Base-by-base conservation (phyloP, 2,113 vertebrate genomes). In the Puma concolor region DNA sequence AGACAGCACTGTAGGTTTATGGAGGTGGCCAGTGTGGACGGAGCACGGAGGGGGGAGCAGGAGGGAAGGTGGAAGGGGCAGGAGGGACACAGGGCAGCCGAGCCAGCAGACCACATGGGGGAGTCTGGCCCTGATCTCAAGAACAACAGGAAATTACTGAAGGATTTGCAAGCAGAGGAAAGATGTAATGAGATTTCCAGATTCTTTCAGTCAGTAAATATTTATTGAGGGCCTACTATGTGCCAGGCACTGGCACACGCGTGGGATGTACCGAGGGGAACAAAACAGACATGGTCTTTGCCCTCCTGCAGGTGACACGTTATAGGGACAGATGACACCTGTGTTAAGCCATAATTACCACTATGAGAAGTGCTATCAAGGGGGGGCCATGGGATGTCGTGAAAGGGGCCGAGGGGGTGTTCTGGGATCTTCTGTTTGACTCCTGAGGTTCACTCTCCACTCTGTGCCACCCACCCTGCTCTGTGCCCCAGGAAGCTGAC, bases 51-150 rank as follows among this genome's bases (percentile, higher is more conserved):
- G 8, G 29, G 6, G 48, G 4, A 6, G 31, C 50, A 2, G 63
- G 31, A 48, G 29, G 13, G 80, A 23, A 16, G 23, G 19, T 2
- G 12, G 54, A 25, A 44, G 38, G 48, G 84, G 60, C 36, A 60
- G 60, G 69, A 60, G 38, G 16, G 31, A 13, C 8, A 2, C 5
- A 1, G 7, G 16, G 29, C 14, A 14, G 25, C 81, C 13, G n/a
- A 31, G 31, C 38, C 3, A 0, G 38, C 64, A 41, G 7, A 19
- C 29, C 12, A 3, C 36, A 13, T 4, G 0, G 0, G 19, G 38
- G 52, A 7, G 36, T 23, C 29, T 2, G 31, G 63, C 23, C 63
- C 60, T 80, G 12, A 29, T 29, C 15, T 1, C 14, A n/a, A 84
- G 25, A 60, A 23, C 21, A 14, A 33, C 0, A 38, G 86, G 16